Percentiles rank a stretch among this genome's conserved stretches.
Evolutionary conservation across 2,888 invertebrate species (phyloP).

Genomic region (Therioaphis trifolii): DNA sequence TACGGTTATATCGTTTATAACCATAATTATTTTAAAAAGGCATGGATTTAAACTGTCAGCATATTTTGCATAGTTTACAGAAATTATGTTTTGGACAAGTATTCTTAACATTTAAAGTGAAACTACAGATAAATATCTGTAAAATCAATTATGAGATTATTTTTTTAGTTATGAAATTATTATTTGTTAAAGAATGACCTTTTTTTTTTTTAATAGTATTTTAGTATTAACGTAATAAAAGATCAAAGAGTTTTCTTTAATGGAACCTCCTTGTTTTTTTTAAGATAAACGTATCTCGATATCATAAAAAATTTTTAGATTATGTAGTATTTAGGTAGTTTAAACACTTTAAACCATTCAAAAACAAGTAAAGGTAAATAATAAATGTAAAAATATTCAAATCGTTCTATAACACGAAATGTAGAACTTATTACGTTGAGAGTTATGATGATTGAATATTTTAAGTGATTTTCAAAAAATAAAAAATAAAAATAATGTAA

Average conservation of each 20-base stretch:
- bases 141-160: too few species aligned
- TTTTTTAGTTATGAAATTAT: too few species aligned
- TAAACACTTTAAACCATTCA: neutral
- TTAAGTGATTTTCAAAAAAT: too few species aligned
- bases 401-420: neutral
- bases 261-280: neutral
- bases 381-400: conserved; percentile 5
- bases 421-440: neutral
- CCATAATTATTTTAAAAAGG: neutral
- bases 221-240: neutral
- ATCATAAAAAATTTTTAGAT: neutral
- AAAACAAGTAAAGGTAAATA: neutral
- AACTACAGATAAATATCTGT: neutral
- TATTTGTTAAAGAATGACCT: too few species aligned
- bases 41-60: neutral
- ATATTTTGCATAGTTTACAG: neutral
- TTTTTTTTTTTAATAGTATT: neutral
- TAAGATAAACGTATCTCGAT: neutral
- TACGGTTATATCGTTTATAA: conserved; percentile 22
- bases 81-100: conserved; percentile 14
- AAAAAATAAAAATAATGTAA: too few species aligned
- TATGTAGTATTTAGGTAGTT: neutral
- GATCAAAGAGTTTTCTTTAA: neutral
- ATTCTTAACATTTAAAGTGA: neutral
- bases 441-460: too few species aligned